Evolutionary conservation across 2,113 vertebrate genomes (phyloP).

Genomic region (Gymnorhina tibicen): DNA sequence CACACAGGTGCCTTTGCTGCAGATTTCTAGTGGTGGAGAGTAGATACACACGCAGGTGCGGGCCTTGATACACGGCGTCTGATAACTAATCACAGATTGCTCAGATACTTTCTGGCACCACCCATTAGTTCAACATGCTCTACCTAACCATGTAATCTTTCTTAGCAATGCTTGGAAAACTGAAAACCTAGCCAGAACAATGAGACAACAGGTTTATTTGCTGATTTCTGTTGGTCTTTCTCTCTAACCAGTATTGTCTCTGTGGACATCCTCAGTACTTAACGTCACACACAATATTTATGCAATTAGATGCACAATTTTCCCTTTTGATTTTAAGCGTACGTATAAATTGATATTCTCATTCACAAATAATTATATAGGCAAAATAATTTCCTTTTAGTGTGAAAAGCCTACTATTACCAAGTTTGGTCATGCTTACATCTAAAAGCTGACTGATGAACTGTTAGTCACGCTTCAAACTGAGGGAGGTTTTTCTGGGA

Average conservation of each 20-base stretch:
- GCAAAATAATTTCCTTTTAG: not conserved
- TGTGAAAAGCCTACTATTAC: not conserved
- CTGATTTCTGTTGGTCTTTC: not conserved
- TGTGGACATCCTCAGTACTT: not conserved
- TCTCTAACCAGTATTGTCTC: not conserved
- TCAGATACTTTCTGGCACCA: not conserved
- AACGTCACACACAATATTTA: not conserved
- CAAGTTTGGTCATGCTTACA: not conserved
- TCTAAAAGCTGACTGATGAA: not conserved
- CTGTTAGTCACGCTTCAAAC: not conserved
- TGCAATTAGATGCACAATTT: not conserved
- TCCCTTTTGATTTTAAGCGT: not conserved
- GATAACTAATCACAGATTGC: not conserved
- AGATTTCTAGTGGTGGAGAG: not conserved
- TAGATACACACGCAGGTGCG: not conserved
- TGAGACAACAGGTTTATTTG: not conserved
- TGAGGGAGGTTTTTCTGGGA: not conserved
- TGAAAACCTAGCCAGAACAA: not conserved
- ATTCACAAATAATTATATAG: not conserved
- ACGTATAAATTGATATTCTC: not conserved
- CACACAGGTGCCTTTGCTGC: not conserved
- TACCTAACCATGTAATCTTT: not conserved
- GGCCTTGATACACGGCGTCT: not conserved
- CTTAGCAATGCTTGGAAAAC: not conserved
- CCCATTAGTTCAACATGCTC: not conserved